phyloP scores from a whole-genome alignment of 2,113 vertebrate genomes.

The Channa argus region DNA sequence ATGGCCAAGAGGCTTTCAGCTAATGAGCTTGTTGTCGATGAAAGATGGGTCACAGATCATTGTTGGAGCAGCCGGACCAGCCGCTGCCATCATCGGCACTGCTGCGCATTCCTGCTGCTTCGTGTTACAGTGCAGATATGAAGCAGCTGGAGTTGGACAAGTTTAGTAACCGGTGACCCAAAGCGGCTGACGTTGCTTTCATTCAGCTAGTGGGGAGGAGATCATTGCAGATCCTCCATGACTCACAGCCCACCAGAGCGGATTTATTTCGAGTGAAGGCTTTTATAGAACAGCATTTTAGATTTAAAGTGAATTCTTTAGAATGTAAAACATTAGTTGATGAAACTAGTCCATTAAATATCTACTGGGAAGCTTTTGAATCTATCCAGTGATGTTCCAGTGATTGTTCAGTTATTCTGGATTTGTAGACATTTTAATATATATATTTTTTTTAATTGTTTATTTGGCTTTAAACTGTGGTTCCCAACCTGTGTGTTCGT shows the following conservation, averaged over 20 bases:
- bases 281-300: background rate
- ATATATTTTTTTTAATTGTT: no score
- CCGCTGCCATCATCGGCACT: conserved; percentile 24
- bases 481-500: no score
- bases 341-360: no score
- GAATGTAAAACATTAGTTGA: background rate
- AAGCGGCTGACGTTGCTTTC: conserved; percentile 65
- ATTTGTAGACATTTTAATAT: background rate
- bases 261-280: background rate
- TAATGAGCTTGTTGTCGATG: conserved; percentile 75
- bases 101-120: conserved; percentile 68
- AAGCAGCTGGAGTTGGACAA: conserved; percentile 68
- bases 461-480: no score
- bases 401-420: background rate
- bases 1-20: conserved; percentile 45
- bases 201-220: conserved; percentile 47
- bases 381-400: no score
- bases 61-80: conserved; percentile 14
- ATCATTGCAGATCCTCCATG: conserved; percentile 20
- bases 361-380: no score
- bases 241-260: background rate
- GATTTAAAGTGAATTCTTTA: background rate
- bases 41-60: conserved; percentile 64
- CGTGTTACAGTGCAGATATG: conserved; percentile 65
- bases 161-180: conserved; percentile 63